Percentiles rank a stretch among this genome's conserved stretches.
Evolutionary conservation across 1,140 invertebrate species (phyloP).

Genomic region (Achroia grisella): DNA sequence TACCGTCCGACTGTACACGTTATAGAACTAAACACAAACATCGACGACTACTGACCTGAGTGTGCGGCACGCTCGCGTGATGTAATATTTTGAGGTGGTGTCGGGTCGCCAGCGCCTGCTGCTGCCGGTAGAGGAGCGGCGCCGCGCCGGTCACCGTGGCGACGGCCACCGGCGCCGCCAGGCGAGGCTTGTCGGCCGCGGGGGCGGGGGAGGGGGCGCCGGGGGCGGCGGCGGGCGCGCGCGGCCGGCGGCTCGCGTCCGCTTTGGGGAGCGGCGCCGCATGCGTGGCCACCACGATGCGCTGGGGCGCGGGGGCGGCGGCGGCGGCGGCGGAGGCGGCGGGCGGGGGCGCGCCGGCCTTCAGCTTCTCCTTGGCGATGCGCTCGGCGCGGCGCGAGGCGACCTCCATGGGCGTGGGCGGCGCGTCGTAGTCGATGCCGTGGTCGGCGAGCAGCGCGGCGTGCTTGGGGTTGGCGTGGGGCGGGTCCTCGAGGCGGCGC

Average conservation of each 20-base stretch:
- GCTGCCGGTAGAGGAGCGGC: conserved; percentile 27
- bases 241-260: conserved; percentile 25
- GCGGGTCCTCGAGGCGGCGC: conserved; percentile 81
- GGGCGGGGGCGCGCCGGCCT: conserved; percentile 38
- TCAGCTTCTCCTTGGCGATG: conserved; percentile 85
- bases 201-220: conserved; percentile 8
- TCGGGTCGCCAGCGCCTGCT: conserved; percentile 30
- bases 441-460: conserved; percentile 86
- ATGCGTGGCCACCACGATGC: conserved; percentile 7
- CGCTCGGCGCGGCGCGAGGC: conserved; percentile 89
- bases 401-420: conserved; percentile 88
- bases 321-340: conserved; percentile 22
- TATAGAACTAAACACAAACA: background rate
- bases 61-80: conserved; percentile 23
- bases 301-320: conserved; percentile 9
- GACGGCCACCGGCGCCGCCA: conserved; percentile 1
- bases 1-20: background rate
- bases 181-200: background rate
- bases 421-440: conserved; percentile 90
- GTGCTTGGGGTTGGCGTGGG: conserved; percentile 89
- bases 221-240: conserved; percentile 8
- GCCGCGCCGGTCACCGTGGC: conserved; percentile 3
- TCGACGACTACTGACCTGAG: conserved; percentile 22
- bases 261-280: conserved; percentile 79
- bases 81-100: conserved; percentile 55